These are phyloP conservation scores for Carapus acus DNA, from an alignment of 2,797 vertebrate genomes.

Conservation along the genomic window DNA sequence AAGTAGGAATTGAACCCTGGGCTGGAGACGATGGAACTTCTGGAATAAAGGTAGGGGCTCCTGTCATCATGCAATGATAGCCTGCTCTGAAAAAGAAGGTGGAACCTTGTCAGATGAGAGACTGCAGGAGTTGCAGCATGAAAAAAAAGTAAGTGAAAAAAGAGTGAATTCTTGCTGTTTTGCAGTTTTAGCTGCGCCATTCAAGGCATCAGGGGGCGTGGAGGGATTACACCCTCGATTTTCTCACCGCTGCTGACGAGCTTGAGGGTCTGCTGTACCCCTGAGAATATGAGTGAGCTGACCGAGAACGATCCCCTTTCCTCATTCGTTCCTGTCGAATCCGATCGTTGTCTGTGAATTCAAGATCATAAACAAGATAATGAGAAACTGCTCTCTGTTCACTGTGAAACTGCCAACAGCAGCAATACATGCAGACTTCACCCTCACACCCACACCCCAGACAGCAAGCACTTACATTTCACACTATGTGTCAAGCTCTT, in stretches of 20 bases:
- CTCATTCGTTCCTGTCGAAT: conserved; percentile 75
- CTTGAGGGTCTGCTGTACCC: conserved; percentile 63
- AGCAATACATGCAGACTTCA: no score
- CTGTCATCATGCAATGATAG: conserved; percentile 60
- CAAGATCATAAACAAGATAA: conserved; percentile 11
- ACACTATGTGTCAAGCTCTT: conserved; percentile 81
- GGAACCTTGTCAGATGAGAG: conserved; percentile 4
- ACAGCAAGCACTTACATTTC: conserved; percentile 92
- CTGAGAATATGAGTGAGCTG: conserved; percentile 62
- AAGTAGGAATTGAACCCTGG: conserved; percentile 67
- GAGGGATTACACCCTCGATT: conserved; percentile 3
- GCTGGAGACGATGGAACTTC: conserved; percentile 60
- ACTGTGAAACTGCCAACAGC: not conserved
- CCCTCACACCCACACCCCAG: no score
- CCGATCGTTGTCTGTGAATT: conserved; percentile 83
- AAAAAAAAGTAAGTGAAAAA: no score
- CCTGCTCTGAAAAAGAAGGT: conserved; percentile 54
- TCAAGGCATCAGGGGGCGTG: not conserved
- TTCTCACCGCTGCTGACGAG: conserved; percentile 72
- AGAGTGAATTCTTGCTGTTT: no score
- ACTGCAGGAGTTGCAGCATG: not conserved
- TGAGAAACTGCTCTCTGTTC: not conserved
- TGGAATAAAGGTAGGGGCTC: conserved; percentile 44
- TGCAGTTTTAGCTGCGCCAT: no score
- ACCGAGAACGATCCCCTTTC: conserved; percentile 68